Evolutionary conservation across 2,113 vertebrate species (phyloP).

Genomic region (Desmodus rotundus): DNA sequence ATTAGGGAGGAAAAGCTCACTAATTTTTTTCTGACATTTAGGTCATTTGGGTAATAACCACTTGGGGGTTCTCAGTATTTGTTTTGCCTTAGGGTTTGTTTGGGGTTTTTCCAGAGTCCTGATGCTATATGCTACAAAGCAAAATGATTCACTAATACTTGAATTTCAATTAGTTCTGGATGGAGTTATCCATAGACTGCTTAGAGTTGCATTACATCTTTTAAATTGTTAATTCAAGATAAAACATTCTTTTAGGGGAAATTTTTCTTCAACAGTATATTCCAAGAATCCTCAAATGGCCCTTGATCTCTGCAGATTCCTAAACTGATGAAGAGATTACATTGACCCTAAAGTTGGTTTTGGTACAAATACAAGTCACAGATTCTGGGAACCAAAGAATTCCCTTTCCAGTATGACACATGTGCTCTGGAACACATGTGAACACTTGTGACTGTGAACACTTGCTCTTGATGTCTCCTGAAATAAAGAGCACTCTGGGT

Average conservation of each 20-base stretch:
- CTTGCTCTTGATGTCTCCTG: neutral
- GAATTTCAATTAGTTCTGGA: slow-evolving; percentile 9
- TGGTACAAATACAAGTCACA: neutral
- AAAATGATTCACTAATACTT: slow-evolving; percentile 39
- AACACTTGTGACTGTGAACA: neutral
- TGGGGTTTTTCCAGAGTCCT: neutral
- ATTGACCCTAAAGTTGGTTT: neutral
- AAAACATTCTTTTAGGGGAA: neutral
- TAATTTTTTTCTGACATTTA: slow-evolving; percentile 29
- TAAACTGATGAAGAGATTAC: neutral
- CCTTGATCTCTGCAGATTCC: neutral
- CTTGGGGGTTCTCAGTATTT: neutral
- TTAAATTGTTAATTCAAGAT: slow-evolving; percentile 54
- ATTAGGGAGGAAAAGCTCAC: neutral
- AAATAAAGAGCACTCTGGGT: neutral
- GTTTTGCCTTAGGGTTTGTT: neutral
- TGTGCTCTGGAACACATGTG: neutral
- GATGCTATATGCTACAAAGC: neutral
- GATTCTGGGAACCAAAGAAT: slow-evolving; percentile 2
- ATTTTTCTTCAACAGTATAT: neutral
- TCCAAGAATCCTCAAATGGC: neutral
- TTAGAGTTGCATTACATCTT: slow-evolving; percentile 37
- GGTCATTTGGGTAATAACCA: neutral
- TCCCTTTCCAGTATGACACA: neutral
- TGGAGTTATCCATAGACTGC: slow-evolving; percentile 39